Percentiles rank a stretch among this genome's conserved stretches.
Conservation (phyloP, 2,797 vertebrate species). For the Otolemur crassicaudatus region DNA sequence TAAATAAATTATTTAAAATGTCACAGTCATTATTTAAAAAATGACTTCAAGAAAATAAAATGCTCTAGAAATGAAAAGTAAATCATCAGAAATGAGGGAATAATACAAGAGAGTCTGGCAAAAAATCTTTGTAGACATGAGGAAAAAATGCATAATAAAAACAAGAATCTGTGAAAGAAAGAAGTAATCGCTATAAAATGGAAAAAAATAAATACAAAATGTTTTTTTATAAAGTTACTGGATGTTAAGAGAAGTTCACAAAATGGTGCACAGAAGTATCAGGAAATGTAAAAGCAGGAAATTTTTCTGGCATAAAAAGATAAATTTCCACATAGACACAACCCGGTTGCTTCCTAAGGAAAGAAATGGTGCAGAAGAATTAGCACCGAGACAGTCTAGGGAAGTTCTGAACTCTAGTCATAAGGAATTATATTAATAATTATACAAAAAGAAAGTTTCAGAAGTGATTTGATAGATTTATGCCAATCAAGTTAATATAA, state of each 20-base stretch:
- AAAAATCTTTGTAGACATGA: not conserved
- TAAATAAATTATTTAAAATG: not conserved
- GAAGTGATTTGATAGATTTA: not conserved
- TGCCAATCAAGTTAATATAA: not conserved
- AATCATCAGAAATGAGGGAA: not conserved
- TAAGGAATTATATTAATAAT: not conserved
- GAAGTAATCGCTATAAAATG: not conserved
- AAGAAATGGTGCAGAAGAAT: not conserved
- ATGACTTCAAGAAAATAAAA: not conserved
- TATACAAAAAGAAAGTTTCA: not conserved
- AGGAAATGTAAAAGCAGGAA: not conserved
- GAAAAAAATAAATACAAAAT: not conserved
- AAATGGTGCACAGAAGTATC: not conserved
- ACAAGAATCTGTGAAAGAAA: not conserved
- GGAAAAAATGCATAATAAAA: not conserved
- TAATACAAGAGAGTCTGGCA: not conserved
- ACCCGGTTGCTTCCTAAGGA: accelerated
- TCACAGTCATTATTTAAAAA: not conserved
- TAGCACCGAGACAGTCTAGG: not conserved
- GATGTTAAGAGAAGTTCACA: not conserved
- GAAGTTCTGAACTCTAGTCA: not conserved
- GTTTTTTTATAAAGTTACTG: not conserved
- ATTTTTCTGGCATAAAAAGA: not conserved
- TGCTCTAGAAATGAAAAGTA: not conserved
- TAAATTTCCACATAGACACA: no score